Evolutionary conservation across 2,113 vertebrate genomes (phyloP), one percentile per base, ranked within the genome.

Genomic region (Pyxicephalus adspersus): DNA sequence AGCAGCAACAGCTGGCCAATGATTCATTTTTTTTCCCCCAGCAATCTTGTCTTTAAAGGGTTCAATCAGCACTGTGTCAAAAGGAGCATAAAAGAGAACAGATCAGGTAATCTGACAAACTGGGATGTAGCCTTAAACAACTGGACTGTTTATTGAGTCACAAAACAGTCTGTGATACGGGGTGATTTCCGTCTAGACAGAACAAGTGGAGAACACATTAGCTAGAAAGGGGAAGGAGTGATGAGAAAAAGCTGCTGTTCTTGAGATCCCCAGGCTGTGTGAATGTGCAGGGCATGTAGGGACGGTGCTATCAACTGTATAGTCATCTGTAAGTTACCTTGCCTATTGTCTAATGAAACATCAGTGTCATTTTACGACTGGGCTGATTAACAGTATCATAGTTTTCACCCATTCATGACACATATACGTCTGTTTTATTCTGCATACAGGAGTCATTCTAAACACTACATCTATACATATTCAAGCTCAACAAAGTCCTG

Each of bases 141-240:
- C 87, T 84, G 77, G 83, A 90, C 89, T 87, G 84, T 83, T 85
- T 90, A 88, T 89, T 89, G 90, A 89, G 85, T 91, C 86, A 90
- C 85, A 90, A 88, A 91, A 83, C 84, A 88, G 86, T 89, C 89
- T 90, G 87, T 86, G 89, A 89, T 83, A 84, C 83, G 90, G 87
- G 87, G 87, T 77, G 84, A 88, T 88, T 92, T 90, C 87, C 87
- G 92, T 94, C 92, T 93, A 94, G 93, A 94, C 92, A 90, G 89
- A 87, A 86, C 76, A 89, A 90, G 89, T 89, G 90, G 76, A 89
- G 90, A 93, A 92, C 68, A 85, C 91, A 89, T 91, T 85, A 93
- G 76, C 85, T 80, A 81, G 88, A 88, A 25, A 81, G 89, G 82
- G 66, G 20, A 75, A 83, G 83, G 1, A 76, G 63, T 79, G 89